Evolutionary conservation across 1,140 invertebrate genomes (phyloP), one percentile per base, ranked within the genome.

Genomic region (Ctenoplectra terminalis): DNA sequence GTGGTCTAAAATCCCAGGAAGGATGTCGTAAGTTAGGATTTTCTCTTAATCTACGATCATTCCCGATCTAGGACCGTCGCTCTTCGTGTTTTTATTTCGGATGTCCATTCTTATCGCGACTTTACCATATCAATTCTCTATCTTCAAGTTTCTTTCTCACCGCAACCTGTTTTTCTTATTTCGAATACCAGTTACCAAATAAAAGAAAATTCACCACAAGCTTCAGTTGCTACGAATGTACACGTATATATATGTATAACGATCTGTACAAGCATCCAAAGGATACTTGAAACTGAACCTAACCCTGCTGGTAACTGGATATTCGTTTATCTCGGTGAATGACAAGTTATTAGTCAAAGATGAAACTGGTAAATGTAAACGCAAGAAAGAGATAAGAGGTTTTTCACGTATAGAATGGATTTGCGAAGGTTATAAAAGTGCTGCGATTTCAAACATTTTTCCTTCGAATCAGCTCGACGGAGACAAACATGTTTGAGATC

Each of bases 1-100:
- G 23, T 2, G n/a, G 37, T 46, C n/a, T 40, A 1, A 26, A n/a
- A 37, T 26, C 20, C 37, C 37, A n/a, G n/a, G 7, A 66, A 66
- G 40, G 9, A 64, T 26, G 37, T 46, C 63, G 63, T 66, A 66
- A 43, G 5, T 46, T 46, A 26, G 37, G 34, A 66, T 66, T 66
- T 66, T 66, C 40, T 46, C 37, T 66, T 46, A 66, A 66, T 66
- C n/a, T 66, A 66, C n/a, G 40, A 46, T 66, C 37, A 46, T 11
- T 66, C 23, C n/a, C 60, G 5, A 31, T 34, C 60, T 37, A 23
- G 0, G 15, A 43, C 31, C 4, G n/a, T 66, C 1, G 8, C n/a
- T 23, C 11, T 66, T 15, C 11, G 8, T 66, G 8, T 6, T 15
- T 17, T 34, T 23, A 26, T 17, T 43, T 17, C 63, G 5, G 46